A percentile compares a stretch with the other conserved stretches of the same genome.
These are phyloP conservation scores for Rhincodon typus DNA, from an alignment of 2,797 vertebrate species.

Conservation along the genomic window DNA sequence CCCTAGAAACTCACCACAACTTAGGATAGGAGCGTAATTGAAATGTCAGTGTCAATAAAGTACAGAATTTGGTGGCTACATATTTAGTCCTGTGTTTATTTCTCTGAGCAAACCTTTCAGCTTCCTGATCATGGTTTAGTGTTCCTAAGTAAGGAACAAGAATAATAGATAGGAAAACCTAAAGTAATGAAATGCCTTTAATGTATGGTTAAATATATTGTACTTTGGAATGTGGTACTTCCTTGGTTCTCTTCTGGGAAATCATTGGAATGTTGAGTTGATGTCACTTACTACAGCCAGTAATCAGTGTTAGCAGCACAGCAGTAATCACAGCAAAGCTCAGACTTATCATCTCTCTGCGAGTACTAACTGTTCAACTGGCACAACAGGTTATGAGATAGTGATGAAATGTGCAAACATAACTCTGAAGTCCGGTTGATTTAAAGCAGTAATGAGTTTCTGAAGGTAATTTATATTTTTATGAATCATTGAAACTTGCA, in stretches of 20 bases:
- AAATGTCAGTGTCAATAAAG: background rate
- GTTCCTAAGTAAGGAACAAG: background rate
- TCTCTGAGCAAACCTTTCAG: background rate
- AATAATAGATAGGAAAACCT: background rate
- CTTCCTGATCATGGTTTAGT: background rate
- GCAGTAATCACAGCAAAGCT: background rate
- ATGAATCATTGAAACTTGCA: background rate
- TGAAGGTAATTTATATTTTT: background rate
- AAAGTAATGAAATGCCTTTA: background rate
- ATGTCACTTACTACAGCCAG: background rate
- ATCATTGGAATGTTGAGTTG: background rate
- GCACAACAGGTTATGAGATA: background rate
- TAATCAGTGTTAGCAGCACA: background rate
- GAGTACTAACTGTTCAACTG: background rate
- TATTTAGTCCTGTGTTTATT: background rate
- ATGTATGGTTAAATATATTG: background rate
- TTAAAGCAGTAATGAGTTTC: background rate
- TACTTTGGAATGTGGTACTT: background rate
- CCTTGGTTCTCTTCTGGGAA: no score
- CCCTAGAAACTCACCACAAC: background rate
- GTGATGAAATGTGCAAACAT: background rate
- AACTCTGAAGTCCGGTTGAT: background rate
- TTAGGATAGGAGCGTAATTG: background rate
- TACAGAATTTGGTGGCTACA: background rate
- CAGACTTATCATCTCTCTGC: background rate